phyloP scores from a whole-genome alignment of 2,888 invertebrate species.

The Byasa hedistus region DNA sequence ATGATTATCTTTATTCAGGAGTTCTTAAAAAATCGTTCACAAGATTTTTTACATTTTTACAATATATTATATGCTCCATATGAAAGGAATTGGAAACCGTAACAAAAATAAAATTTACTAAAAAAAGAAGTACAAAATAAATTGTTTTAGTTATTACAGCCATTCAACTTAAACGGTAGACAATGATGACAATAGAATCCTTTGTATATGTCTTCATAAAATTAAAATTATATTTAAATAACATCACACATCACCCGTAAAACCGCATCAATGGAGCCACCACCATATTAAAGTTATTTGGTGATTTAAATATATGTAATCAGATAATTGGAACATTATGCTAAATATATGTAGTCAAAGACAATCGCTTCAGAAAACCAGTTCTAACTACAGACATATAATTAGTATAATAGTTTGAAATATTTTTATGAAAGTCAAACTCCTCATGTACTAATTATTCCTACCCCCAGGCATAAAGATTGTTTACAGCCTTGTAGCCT shows the following conservation, averaged over 20 bases:
- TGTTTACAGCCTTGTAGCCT: too few relatives aligned
- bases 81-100: conserved; percentile 5
- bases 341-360: background rate
- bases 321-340: background rate
- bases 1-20: conserved; percentile 8
- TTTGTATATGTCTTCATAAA: background rate
- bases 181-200: background rate
- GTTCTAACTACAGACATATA: background rate
- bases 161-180: background rate
- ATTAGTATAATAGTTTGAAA: background rate
- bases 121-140: conserved; percentile 3
- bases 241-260: conserved; percentile 25
- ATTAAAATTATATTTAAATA: conserved; percentile 9
- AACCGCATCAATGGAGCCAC: conserved; percentile 9
- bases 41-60: conserved; percentile 21
- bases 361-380: background rate
- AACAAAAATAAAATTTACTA: conserved; percentile 13
- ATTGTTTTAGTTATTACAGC: background rate
- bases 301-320: background rate
- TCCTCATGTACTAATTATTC: too few relatives aligned
- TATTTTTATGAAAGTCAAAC: too few relatives aligned
- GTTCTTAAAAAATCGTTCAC: conserved; percentile 22
- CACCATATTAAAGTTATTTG: conserved; percentile 6
- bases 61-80: conserved; percentile 12
- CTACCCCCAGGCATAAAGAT: too few relatives aligned